Base-by-base conservation (phyloP, 2,888 invertebrate genomes). In the Habrosyne pyritoides region DNA sequence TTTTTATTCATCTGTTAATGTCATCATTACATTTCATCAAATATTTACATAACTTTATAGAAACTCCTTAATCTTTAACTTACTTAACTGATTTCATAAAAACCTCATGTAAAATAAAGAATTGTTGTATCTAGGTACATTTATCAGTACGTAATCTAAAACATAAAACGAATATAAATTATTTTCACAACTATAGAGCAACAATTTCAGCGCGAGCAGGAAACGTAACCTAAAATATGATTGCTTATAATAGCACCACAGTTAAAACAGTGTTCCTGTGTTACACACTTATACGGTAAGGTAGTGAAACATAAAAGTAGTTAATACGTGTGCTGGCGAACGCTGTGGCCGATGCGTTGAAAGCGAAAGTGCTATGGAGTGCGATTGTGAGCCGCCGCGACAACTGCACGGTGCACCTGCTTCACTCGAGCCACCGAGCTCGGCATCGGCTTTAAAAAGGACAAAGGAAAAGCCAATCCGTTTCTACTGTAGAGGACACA, bases 331-430 rank as follows among this genome's bases (percentile, higher is more conserved):
- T 53, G 52, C 54, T 46, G 22, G 64, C 57, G 69, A 62, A 69
- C 66, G 62, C 68, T 67, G 62, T 72, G 73, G 75, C 75, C 70
- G 64, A 67, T 75, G 60, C 64, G 61, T 73, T 66, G 82, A 87
- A 84, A 89, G 87, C 77, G 89, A 89, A 88, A 89, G 88, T 86
- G 87, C 79, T 77, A 83, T 84, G 81, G 77, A 83, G 79, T 77
- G 48, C 70, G 65, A 64, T 59, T 64, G 67, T 57, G 66, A 64
- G 68, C 59, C 69, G 60, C 67, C 56, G 66, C 66, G 22, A 55
- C 52, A 52, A 52, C 51, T 52, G 47, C 30, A 33, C 18, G 42
- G 42, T 42, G 42, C 42, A 42, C 42, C 50, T 50, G 50, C 50
- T 28, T n/a, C 50, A 28, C 2, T 28, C 28, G 18, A 28, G 28